Evolutionary conservation across 2,888 invertebrate genomes (phyloP).

Genomic region (Microplitis deprimator): DNA sequence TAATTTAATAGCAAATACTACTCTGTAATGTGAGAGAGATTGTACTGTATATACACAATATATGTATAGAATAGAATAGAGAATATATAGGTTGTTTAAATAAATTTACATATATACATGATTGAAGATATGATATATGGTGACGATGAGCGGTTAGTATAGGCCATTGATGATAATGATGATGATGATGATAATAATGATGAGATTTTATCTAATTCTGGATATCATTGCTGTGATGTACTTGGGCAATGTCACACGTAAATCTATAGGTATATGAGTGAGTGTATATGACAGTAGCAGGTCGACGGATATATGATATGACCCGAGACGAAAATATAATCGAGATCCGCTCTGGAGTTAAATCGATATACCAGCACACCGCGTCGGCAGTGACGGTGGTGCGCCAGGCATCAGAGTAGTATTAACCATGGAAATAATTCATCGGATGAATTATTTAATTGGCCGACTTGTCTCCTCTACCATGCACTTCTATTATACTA

Average conservation of each 20-base stretch:
- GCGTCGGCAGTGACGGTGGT: background rate
- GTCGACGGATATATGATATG: conserved; percentile 15
- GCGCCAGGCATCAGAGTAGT: conserved; percentile 12
- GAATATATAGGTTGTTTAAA: no score
- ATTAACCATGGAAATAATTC: conserved; percentile 60
- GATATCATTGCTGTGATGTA: no score
- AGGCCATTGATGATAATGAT: no score
- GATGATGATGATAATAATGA: no score
- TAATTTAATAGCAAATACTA: conserved; percentile 15
- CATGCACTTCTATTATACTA: conserved; percentile 18
- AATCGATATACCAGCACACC: conserved; percentile 53
- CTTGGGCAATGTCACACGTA: no score
- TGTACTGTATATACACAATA: background rate
- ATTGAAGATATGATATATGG: no score
- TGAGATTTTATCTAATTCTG: no score
- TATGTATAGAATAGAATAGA: background rate
- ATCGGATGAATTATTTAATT: conserved; percentile 65
- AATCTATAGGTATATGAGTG: no score
- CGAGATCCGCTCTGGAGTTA: conserved; percentile 22
- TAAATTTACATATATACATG: no score
- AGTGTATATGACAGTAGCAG: no score
- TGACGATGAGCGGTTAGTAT: no score
- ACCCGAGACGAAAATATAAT: conserved; percentile 44
- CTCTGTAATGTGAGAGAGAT: conserved; percentile 5
- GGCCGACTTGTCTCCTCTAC: conserved; percentile 45